Conservation (phyloP, 1,140 invertebrate genomes). For the Anagrus nilaparvatae region DNA sequence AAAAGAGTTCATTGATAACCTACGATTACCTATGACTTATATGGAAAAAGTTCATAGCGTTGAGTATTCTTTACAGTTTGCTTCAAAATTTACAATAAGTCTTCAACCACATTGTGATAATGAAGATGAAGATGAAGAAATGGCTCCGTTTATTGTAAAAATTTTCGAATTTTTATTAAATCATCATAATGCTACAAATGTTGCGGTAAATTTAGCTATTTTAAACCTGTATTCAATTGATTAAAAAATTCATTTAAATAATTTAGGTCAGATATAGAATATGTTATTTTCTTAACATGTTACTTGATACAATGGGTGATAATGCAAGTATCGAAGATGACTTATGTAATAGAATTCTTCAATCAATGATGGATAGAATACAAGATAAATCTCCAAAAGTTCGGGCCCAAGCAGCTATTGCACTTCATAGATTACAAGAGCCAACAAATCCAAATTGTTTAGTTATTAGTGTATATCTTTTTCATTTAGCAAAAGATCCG, state of each 20-base stretch:
- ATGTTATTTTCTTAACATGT: slow-evolving; percentile 64
- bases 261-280: slow-evolving; percentile 53
- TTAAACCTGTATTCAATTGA: not conserved
- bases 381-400: slow-evolving; percentile 64
- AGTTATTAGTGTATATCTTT: slow-evolving; percentile 68
- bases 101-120: slow-evolving; percentile 23
- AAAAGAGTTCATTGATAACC: slow-evolving; percentile 21
- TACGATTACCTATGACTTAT: slow-evolving; percentile 25
- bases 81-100: slow-evolving; percentile 43
- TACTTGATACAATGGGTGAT: slow-evolving; percentile 62
- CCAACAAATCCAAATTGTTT: slow-evolving; percentile 64
- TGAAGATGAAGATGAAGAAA: slow-evolving; percentile 20
- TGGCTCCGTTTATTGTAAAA: slow-evolving; percentile 26
- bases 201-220: slow-evolving; percentile 27
- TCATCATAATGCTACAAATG: slow-evolving; percentile 47
- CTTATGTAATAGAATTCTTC: slow-evolving; percentile 60
- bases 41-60: slow-evolving; percentile 36
- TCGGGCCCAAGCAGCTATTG: slow-evolving; percentile 64
- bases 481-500: slow-evolving; percentile 65
- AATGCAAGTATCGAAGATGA: slow-evolving; percentile 68
- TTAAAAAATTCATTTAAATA: not conserved
- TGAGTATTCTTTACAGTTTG: slow-evolving; percentile 46
- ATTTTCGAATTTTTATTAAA: slow-evolving; percentile 29
- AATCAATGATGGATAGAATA: slow-evolving; percentile 57
- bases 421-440: slow-evolving; percentile 71